Conservation (phyloP, 2,797 vertebrate species). For the Hafferia zeledoni region DNA sequence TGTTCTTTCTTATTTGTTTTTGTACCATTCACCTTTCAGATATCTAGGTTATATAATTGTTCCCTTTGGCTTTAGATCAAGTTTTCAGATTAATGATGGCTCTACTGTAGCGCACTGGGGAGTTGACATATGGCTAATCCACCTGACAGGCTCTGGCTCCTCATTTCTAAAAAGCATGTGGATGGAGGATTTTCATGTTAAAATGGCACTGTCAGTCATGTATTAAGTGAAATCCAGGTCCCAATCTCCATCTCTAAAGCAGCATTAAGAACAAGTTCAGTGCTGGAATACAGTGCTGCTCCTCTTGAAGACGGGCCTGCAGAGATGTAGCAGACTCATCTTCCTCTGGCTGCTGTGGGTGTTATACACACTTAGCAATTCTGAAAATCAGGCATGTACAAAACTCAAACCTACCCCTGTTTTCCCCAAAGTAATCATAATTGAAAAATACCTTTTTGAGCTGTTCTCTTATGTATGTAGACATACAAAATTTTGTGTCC, state of each 20-base stretch:
- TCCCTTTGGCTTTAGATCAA: constrained; percentile 70
- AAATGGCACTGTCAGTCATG: not conserved
- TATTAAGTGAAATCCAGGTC: not conserved
- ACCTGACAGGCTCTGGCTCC: constrained; percentile 31
- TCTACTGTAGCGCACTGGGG: not conserved
- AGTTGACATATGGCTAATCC: constrained; percentile 36
- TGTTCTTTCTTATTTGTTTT: constrained; percentile 54
- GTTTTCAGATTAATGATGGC: constrained; percentile 68
- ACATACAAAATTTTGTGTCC: not conserved
- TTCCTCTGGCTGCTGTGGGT: not conserved
- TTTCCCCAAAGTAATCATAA: not conserved
- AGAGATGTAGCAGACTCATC: not conserved
- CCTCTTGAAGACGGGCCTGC: not conserved
- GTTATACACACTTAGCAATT: not conserved
- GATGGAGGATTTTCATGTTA: not conserved
- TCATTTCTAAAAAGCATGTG: not conserved
- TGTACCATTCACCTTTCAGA: constrained; percentile 55
- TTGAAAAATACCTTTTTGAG: not conserved
- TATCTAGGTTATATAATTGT: constrained; percentile 75
- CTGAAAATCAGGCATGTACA: not conserved
- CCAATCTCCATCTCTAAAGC: not conserved
- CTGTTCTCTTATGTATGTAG: not conserved
- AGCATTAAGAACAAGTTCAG: not conserved
- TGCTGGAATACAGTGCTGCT: not conserved
- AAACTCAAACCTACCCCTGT: not conserved